Conservation (phyloP, 2,797 vertebrate genomes). For the Okamejei kenojei region DNA sequence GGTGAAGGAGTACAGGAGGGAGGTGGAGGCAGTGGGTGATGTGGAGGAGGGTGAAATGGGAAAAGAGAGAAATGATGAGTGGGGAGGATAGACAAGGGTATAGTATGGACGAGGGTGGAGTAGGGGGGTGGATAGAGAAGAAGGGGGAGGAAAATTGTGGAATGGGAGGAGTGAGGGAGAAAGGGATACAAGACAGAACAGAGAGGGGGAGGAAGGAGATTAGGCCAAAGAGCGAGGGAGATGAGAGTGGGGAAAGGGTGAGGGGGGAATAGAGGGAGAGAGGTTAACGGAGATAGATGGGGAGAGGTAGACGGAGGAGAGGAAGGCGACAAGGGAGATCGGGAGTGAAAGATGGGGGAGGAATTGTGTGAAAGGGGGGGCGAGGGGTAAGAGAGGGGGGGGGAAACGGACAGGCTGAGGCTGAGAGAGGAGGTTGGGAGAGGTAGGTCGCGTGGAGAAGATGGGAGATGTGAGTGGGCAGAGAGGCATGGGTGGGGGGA, state of each 20-base stretch:
- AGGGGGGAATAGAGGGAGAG: too few relatives aligned
- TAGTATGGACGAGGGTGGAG: background rate
- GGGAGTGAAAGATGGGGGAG: background rate
- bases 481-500: background rate
- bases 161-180: too few relatives aligned
- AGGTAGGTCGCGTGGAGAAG: too few relatives aligned
- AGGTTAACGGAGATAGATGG: background rate
- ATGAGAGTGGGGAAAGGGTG: background rate
- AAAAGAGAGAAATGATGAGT: too few relatives aligned
- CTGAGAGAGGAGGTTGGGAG: background rate
- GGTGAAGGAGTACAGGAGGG: too few relatives aligned
- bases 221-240: too few relatives aligned
- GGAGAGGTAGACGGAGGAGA: background rate
- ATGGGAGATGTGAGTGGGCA: background rate
- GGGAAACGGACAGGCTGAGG: background rate
- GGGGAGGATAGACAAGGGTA: background rate
- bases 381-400: background rate
- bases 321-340: background rate
- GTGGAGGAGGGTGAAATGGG: too few relatives aligned
- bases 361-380: background rate
- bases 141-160: background rate
- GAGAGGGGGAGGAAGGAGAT: too few relatives aligned
- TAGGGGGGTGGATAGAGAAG: background rate
- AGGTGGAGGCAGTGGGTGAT: too few relatives aligned
- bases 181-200: too few relatives aligned